Evolutionary conservation across 2,113 vertebrate genomes (phyloP), one percentile per base, ranked within the genome.

Genomic region (Melanerpes aurifrons): DNA sequence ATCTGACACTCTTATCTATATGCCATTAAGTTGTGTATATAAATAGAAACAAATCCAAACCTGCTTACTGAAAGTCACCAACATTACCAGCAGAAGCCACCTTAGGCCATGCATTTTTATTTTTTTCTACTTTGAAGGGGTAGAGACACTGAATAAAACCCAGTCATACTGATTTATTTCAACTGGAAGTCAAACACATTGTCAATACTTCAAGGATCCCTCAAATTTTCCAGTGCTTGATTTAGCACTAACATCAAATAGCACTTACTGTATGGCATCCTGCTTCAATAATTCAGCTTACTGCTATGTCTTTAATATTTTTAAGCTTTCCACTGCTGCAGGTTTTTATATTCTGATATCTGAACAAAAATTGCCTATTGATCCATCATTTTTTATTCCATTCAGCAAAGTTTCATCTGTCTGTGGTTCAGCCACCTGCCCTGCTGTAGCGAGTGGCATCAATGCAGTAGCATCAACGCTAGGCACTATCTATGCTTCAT

Each of bases 41-140:
- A 64, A 91, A 95, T 76, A 93, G 45, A 87, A 95, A 59, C 37
- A 79, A 90, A 93, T 85, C 48, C 70, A 71, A 87, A 74, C 10
- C 61, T 48, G 29, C 87, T 93, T 87, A 79, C 84, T 77, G 15
- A 68, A 96, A 94, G 78, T 86, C 73, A 83, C 0, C 2, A 86
- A 48, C 43, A 40, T 0, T 13, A 37, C 87, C 82, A 82, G 82
- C 26, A 82, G 69, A 90, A 90, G 47, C 12, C 70, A 86, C 32
- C 5, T 2, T 37, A 71, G 43, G 61, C 78, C 53, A 80, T 43
- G 19, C 43, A 89, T 87, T 93, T 69, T 48, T 31, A 35, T 47
- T 67, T 70, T 40, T 75, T 93, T 82, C 37, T 73, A 10, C 9
- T 86, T 72, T 43, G 26, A 92, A 71, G 14, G 32, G 64, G 31